A percentile compares a stretch with the other conserved stretches of the same genome.
Evolutionary conservation across 2,113 vertebrate genomes (phyloP).

Genomic region (Microcebus griseorufus): DNA sequence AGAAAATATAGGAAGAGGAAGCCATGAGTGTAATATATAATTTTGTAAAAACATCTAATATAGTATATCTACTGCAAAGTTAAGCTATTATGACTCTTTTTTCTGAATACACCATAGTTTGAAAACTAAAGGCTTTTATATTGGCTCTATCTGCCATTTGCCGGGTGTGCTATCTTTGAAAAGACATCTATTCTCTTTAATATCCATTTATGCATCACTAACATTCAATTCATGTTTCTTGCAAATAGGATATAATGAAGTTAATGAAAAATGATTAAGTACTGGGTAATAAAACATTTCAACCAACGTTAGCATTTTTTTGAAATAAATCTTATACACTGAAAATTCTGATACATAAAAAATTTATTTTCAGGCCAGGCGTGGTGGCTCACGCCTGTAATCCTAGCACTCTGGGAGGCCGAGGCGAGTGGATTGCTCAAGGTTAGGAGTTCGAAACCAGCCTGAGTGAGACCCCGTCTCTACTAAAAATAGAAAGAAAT

Average conservation of each 20-base stretch:
- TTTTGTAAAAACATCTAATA: conserved; percentile 12
- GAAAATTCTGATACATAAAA: neutral
- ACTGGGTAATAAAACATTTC: neutral
- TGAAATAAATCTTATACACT: neutral
- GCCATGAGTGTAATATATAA: neutral
- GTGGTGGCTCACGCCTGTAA: too few relatives aligned
- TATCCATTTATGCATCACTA: neutral
- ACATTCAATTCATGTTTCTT: neutral
- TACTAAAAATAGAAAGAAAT: too few relatives aligned
- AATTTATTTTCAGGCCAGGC: neutral
- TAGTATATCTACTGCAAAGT: neutral
- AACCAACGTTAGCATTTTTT: neutral
- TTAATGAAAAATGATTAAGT: neutral
- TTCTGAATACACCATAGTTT: neutral
- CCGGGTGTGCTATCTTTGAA: conserved; percentile 9
- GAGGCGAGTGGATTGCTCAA: too few relatives aligned
- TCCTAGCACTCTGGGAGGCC: too few relatives aligned
- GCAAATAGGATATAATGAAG: neutral
- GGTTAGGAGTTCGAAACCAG: too few relatives aligned
- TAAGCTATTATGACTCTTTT: neutral
- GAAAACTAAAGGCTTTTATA: neutral
- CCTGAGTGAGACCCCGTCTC: too few relatives aligned
- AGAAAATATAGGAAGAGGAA: neutral
- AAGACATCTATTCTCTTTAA: neutral
- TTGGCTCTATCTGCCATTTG: neutral